Conservation (phyloP, 2,113 vertebrate genomes). For the Psephotus haematonotus region DNA sequence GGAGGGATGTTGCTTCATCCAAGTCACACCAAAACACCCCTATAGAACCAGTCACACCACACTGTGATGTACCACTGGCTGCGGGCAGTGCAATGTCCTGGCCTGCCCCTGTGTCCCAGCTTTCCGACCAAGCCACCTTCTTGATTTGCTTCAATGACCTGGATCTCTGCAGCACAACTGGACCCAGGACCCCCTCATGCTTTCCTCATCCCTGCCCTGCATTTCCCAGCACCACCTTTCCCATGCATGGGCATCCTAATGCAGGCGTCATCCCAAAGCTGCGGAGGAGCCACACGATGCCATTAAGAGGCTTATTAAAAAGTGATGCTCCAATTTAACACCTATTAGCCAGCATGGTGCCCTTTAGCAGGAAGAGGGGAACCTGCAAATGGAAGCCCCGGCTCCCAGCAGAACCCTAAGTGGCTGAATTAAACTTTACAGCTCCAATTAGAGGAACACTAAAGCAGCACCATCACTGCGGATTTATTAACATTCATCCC, state of each 20-base stretch:
- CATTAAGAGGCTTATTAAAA: conserved; percentile 78
- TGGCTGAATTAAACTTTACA: conserved; percentile 66
- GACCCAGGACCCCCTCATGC: accelerated
- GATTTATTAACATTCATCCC: conserved; percentile 7
- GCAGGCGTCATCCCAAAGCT: conserved; percentile 13
- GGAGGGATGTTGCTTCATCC: neutral
- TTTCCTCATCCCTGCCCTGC: neutral
- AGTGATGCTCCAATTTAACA: conserved; percentile 79
- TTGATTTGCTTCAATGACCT: neutral
- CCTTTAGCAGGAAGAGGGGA: conserved; percentile 20
- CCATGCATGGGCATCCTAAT: neutral
- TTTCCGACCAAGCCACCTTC: neutral
- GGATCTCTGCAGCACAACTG: neutral
- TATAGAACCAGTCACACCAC: neutral
- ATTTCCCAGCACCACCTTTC: neutral
- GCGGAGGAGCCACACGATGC: conserved; percentile 36
- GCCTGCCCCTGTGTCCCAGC: neutral
- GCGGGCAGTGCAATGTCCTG: neutral
- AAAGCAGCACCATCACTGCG: neutral
- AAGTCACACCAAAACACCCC: neutral
- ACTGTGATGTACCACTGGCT: accelerated
- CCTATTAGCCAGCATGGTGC: conserved; percentile 72
- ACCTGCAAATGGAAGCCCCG: conserved; percentile 65
- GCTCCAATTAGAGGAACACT: conserved; percentile 55
- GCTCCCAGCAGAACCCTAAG: conserved; percentile 71